These are phyloP conservation scores for Neuroterus valhalla DNA, from an alignment of 1,140 invertebrate genomes.

Conservation along the genomic window DNA sequence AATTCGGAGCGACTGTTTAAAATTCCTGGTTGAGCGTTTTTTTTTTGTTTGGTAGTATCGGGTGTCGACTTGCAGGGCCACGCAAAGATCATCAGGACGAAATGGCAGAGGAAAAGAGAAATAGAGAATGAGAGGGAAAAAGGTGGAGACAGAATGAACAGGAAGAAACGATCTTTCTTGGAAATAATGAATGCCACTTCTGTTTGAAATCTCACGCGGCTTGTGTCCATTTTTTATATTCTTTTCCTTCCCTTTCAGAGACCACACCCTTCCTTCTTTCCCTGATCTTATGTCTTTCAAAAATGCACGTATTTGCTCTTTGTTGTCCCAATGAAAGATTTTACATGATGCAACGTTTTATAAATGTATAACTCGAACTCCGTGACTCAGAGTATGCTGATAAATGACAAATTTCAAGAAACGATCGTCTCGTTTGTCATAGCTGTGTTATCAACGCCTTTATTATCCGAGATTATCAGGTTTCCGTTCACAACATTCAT, in stretches of 20 bases:
- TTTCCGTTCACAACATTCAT: not conserved
- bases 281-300: slow-evolving; percentile 28
- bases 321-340: not conserved
- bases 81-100: slow-evolving; percentile 19
- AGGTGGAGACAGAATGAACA: slow-evolving; percentile 32
- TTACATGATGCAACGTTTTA: not conserved
- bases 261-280: slow-evolving; percentile 42
- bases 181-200: slow-evolving; percentile 67
- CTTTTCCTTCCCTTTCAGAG: slow-evolving; percentile 25
- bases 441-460: not conserved
- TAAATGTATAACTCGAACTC: not conserved
- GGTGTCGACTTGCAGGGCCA: slow-evolving; percentile 53
- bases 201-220: slow-evolving; percentile 60
- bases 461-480: slow-evolving; percentile 27
- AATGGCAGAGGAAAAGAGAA: slow-evolving; percentile 12
- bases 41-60: slow-evolving; percentile 40
- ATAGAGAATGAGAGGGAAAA: slow-evolving; percentile 36
- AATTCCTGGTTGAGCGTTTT: slow-evolving; percentile 43
- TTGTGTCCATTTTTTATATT: slow-evolving; percentile 40
- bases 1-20: slow-evolving; percentile 55
- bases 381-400: slow-evolving; percentile 8
- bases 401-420: slow-evolving; percentile 12
- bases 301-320: not conserved
- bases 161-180: slow-evolving; percentile 53
- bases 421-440: not conserved